phyloP scores from a whole-genome alignment of 2,113 vertebrate species.

The Cyprinus carpio region DNA sequence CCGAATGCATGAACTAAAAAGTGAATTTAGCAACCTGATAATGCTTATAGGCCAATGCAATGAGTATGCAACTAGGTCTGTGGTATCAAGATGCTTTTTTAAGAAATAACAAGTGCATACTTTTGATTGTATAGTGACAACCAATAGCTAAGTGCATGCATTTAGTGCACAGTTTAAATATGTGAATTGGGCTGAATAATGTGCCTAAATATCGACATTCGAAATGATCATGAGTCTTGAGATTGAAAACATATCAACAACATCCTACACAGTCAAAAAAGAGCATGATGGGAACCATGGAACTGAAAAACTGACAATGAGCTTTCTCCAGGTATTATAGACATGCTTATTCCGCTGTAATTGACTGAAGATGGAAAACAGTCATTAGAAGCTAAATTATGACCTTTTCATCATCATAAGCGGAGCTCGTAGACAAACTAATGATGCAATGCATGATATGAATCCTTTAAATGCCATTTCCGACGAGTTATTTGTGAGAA shows the following conservation, averaged over 20 bases:
- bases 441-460: background rate
- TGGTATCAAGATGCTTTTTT: background rate
- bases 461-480: background rate
- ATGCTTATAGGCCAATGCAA: background rate
- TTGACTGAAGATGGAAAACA: background rate
- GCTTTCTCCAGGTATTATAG: background rate
- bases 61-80: background rate
- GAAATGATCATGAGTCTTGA: background rate
- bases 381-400: background rate
- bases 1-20: background rate
- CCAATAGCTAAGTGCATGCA: background rate
- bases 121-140: background rate
- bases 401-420: background rate
- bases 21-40: background rate
- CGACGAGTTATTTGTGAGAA: background rate
- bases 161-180: background rate
- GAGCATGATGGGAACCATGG: background rate
- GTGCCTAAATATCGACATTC: background rate
- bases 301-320: background rate
- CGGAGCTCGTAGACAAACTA: background rate
- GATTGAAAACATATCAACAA: background rate
- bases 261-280: background rate
- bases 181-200: background rate
- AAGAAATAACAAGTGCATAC: background rate
- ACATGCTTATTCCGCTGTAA: background rate